These are phyloP conservation scores for Galerucella calmariensis DNA, from an alignment of 2,888 invertebrate species.

Conservation along the genomic window DNA sequence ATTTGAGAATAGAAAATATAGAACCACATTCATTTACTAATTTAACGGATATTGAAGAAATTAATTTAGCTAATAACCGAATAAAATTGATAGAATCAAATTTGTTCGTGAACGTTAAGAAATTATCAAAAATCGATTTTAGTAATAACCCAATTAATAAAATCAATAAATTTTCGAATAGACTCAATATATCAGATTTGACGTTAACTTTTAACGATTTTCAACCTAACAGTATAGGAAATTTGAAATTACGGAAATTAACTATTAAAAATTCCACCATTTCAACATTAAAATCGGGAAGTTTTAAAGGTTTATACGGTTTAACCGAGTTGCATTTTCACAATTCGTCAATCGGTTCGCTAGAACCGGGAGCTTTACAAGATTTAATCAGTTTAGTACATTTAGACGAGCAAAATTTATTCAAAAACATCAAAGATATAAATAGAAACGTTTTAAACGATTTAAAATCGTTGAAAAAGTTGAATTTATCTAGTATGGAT, in stretches of 20 bases:
- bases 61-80: conserved; percentile 20
- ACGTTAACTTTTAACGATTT: conserved; percentile 13
- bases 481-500: conserved; percentile 15
- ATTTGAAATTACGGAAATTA: conserved; percentile 20
- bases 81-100: neutral
- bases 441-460: conserved; percentile 16
- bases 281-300: conserved; percentile 3
- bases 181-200: conserved; percentile 12
- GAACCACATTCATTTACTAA: conserved; percentile 13
- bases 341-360: neutral
- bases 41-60: neutral
- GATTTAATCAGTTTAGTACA: conserved; percentile 26
- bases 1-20: conserved; percentile 7
- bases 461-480: conserved; percentile 1
- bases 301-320: conserved; percentile 29
- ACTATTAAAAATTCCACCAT: conserved; percentile 18
- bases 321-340: conserved; percentile 21
- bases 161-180: conserved; percentile 18
- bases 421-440: conserved; percentile 17
- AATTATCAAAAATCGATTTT: conserved; percentile 14
- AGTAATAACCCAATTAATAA: conserved; percentile 15
- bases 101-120: conserved; percentile 12
- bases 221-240: conserved; percentile 9
- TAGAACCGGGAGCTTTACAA: conserved; percentile 17
- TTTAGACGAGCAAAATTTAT: conserved; percentile 26